Percentiles rank a stretch among this genome's conserved stretches.
phyloP scores from a whole-genome alignment of 2,113 vertebrate genomes.

The Ahaetulla prasina region DNA sequence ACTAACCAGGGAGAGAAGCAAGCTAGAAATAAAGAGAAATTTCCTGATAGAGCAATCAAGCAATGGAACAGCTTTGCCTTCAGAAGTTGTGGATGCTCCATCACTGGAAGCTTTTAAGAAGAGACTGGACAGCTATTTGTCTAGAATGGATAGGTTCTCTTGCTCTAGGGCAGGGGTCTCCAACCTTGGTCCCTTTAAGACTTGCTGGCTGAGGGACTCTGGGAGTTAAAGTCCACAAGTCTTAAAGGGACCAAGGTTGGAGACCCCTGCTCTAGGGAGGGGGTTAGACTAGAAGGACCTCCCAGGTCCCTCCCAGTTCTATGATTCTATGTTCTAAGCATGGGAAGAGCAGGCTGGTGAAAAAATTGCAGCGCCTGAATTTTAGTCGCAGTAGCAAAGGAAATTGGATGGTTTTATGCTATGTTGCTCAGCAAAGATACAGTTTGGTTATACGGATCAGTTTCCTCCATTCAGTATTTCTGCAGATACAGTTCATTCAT shows the following conservation, averaged over 20 bases:
- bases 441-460: neutral
- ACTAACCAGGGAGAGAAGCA: no score
- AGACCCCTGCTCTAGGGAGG: neutral
- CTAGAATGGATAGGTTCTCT: neutral
- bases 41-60: no score
- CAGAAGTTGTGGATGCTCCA: no score
- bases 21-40: no score
- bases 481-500: neutral
- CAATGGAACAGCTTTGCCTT: no score
- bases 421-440: neutral
- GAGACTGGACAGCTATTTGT: no score
- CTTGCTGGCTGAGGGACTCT: no score
- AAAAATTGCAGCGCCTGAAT: neutral
- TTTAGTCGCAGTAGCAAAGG: neutral
- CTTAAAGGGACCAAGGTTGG: no score
- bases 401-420: neutral
- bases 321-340: neutral
- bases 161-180: no score
- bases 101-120: no score
- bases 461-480: neutral
- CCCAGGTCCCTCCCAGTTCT: neutral
- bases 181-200: no score
- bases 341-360: neutral
- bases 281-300: neutral
- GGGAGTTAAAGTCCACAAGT: no score